phyloP scores from a whole-genome alignment of 2,888 invertebrate species.

The Thereva nobilitata region DNA sequence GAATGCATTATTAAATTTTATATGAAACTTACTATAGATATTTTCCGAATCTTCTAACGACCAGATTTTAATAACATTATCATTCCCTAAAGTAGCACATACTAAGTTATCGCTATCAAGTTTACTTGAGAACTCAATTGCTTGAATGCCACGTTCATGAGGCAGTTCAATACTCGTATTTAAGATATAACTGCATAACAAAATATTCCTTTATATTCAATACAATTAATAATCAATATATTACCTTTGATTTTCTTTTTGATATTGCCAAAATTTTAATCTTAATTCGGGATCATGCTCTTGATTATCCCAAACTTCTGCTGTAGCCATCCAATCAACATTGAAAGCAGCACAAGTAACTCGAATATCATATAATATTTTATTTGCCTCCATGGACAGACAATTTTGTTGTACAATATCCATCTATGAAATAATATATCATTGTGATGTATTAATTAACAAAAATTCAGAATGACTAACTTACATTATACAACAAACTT shows the following conservation, averaged over 20 bases:
- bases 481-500: conserved; percentile 72
- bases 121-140: conserved; percentile 64
- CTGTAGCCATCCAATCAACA: conserved; percentile 75
- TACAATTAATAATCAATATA: background rate
- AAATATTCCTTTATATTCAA: background rate
- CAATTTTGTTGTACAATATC: conserved; percentile 75
- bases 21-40: conserved; percentile 58
- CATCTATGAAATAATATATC: conserved; percentile 58
- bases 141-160: conserved; percentile 66
- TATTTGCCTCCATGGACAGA: conserved; percentile 65
- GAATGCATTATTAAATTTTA: background rate
- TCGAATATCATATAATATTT: conserved; percentile 66
- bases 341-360: conserved; percentile 71
- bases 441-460: background rate
- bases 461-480: conserved; percentile 46
- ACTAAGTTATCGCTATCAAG: conserved; percentile 60
- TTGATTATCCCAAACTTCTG: conserved; percentile 66
- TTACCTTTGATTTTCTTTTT: conserved; percentile 64
- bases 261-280: conserved; percentile 77
- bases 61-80: conserved; percentile 75
- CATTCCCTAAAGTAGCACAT: conserved; percentile 69
- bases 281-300: conserved; percentile 65
- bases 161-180: conserved; percentile 76
- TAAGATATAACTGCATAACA: conserved; percentile 64
- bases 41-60: conserved; percentile 62